phyloP scores from a whole-genome alignment of 2,797 vertebrate species.

The Helostoma temminkii region DNA sequence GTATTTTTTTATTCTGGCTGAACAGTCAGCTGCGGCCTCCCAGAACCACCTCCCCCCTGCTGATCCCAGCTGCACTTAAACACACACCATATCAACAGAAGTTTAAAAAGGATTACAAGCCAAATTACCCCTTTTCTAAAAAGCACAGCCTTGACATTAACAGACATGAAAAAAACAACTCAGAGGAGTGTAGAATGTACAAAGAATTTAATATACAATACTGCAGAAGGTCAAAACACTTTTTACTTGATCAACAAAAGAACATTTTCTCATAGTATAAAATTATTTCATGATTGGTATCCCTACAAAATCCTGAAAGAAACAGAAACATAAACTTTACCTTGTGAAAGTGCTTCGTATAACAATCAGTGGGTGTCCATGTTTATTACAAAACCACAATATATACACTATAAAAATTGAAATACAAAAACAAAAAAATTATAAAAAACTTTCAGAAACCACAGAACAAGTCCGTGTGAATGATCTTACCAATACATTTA shows the following conservation, averaged over 20 bases:
- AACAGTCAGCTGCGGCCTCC: too few relatives aligned
- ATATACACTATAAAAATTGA: constrained; percentile 55
- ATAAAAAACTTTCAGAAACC: constrained; percentile 34
- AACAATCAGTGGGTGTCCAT: constrained; percentile 55
- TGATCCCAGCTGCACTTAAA: too few relatives aligned
- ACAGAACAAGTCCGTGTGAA: constrained; percentile 32
- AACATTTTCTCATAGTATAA: constrained; percentile 22
- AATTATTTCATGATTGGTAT: constrained; percentile 14
- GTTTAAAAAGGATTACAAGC: not conserved
- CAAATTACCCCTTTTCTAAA: not conserved
- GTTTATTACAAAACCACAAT: constrained; percentile 49
- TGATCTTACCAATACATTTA: not conserved
- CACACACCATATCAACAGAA: too few relatives aligned
- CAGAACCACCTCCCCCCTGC: too few relatives aligned
- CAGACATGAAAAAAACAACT: constrained; percentile 2
- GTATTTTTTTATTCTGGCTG: too few relatives aligned
- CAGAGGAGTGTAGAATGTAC: constrained; percentile 4
- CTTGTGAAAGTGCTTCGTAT: constrained; percentile 72
- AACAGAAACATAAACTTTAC: constrained; percentile 33
- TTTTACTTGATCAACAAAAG: constrained; percentile 16
- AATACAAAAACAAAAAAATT: constrained; percentile 45
- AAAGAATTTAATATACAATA: constrained; percentile 65
- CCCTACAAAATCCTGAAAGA: constrained; percentile 35
- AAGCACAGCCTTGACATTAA: not conserved
- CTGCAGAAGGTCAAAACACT: constrained; percentile 15